These are phyloP conservation scores for Vanessa cardui DNA, from an alignment of 2,888 invertebrate genomes.

Conservation along the genomic window DNA sequence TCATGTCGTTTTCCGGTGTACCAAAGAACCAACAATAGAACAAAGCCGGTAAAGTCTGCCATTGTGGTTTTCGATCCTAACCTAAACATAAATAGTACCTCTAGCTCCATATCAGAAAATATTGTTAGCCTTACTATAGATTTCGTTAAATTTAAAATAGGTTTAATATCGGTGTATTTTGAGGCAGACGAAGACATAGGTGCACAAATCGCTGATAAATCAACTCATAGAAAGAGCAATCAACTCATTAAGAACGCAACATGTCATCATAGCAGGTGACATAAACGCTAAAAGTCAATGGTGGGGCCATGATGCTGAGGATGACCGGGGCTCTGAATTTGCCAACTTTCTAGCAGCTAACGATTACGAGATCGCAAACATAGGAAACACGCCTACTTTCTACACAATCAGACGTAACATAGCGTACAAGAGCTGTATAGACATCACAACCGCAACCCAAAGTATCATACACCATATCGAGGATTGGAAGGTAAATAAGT, in stretches of 20 bases:
- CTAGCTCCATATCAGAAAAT: neutral
- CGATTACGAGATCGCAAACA: too few relatives aligned
- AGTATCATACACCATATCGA: too few relatives aligned
- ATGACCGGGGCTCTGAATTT: neutral
- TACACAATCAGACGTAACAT: too few relatives aligned
- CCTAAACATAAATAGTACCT: neutral
- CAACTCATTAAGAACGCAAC: rapidly evolving
- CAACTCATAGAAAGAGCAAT: neutral
- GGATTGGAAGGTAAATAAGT: too few relatives aligned
- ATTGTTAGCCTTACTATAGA: neutral
- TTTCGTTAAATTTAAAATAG: neutral
- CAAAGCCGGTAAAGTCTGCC: neutral
- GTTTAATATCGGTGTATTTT: neutral
- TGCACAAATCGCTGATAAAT: neutral
- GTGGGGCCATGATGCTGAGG: neutral
- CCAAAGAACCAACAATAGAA: neutral
- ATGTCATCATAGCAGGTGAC: neutral
- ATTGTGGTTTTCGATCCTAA: neutral
- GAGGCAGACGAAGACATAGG: neutral
- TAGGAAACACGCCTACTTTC: too few relatives aligned
- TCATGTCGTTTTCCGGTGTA: neutral
- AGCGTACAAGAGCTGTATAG: too few relatives aligned
- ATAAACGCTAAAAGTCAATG: neutral
- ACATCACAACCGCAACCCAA: too few relatives aligned
- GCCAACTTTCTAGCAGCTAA: neutral